Percentiles rank a stretch among this genome's conserved stretches.
phyloP scores from a whole-genome alignment of 2,888 invertebrate species.

The Apocheima hispidaria region DNA sequence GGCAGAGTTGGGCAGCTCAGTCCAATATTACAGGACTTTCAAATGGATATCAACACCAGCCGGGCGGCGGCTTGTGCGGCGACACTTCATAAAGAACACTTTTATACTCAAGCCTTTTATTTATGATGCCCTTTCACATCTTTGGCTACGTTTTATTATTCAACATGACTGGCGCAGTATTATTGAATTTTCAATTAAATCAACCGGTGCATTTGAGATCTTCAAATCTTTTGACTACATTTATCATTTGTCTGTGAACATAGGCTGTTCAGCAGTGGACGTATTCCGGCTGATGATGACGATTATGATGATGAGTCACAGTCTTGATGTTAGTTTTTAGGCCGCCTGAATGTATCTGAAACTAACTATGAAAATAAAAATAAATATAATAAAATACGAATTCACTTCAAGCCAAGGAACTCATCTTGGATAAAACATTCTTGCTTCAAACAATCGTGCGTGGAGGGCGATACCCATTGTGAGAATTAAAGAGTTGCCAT shows the following conservation, averaged over 20 bases:
- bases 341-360: too few relatives aligned
- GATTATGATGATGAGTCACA: too few relatives aligned
- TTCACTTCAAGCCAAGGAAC: too few relatives aligned
- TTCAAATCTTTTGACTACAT: not conserved
- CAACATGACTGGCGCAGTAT: constrained; percentile 60
- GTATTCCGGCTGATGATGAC: too few relatives aligned
- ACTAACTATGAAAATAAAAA: not conserved
- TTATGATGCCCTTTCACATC: constrained; percentile 80
- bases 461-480: constrained; percentile 41
- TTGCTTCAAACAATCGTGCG: constrained; percentile 41
- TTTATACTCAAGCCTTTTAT: constrained; percentile 83
- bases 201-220: constrained; percentile 32
- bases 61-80: constrained; percentile 69
- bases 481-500: constrained; percentile 75
- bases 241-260: too few relatives aligned
- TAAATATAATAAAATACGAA: constrained; percentile 8
- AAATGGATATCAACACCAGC: constrained; percentile 81
- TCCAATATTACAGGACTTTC: constrained; percentile 82
- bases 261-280: too few relatives aligned
- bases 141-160: constrained; percentile 76
- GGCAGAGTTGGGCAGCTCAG: constrained; percentile 57
- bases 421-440: too few relatives aligned
- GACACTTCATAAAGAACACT: constrained; percentile 85
- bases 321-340: too few relatives aligned
- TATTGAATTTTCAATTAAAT: constrained; percentile 69